Base-by-base conservation (phyloP, 2,888 invertebrate genomes). In the Mythimna lalbum region DNA sequence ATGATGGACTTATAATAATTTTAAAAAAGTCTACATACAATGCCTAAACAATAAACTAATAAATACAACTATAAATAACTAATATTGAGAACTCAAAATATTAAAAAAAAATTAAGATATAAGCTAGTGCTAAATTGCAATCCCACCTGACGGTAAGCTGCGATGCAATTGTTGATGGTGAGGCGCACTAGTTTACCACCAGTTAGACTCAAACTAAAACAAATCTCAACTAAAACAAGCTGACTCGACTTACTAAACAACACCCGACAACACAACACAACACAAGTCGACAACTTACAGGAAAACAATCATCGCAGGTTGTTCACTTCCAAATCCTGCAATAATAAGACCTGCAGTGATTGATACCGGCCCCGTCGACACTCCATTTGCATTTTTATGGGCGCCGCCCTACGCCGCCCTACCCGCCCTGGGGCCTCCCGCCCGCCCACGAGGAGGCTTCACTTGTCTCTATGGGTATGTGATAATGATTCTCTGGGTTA, bases 331-430 rank as follows among this genome's bases (percentile, higher is more conserved):
- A 84, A 92, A 93, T 90, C 93, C 91, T 87, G 89, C 93, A 91
- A 93, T 94, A 94, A 94, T 94, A 95, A 93, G 92, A 89, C 86
- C 81, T 75, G 86, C 86, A 87, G 92, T 95, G 95, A 95, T 95
- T 95, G 95, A 95, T 95, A 95, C 93, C 91, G 90, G 91, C 92
- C 92, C 94, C 94, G 96, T 96, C 96, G 96, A 96, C 96, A 95
- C 93, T 94, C 93, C 95, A 97, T 97, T 97, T 96, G 96, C 94
- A 94, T 95, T 93, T 94, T 94, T 95, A 94, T 95, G 91, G 90
- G 90, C 89, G 88, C 89, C 89, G 89, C 90, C 90, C 90, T 76
- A 73, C 85, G 81, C 82, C 82, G 72, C 80, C 84, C 74, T 76
- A 50, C 80, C 79, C 84, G 76, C 78, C 83, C 74, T 68, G 50